These are phyloP conservation scores for Euborellia annulipes DNA, from an alignment of 1,140 invertebrate species.

Conservation along the genomic window DNA sequence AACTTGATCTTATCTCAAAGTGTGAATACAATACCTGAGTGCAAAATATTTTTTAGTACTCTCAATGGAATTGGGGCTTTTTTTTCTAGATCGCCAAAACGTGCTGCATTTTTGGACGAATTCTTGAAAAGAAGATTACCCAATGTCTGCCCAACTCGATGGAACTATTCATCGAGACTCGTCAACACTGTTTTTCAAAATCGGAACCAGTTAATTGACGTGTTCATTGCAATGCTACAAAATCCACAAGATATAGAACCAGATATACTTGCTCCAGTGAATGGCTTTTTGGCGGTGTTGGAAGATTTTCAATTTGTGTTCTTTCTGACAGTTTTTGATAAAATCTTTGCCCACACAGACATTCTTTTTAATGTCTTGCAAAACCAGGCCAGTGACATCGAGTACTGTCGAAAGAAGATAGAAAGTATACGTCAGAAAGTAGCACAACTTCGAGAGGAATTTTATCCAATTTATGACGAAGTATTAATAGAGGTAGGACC, in stretches of 20 bases:
- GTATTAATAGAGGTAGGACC: not conserved
- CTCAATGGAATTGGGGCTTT: slow-evolving; percentile 8
- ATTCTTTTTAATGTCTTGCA: slow-evolving; percentile 8
- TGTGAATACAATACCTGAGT: not conserved
- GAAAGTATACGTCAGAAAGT: not conserved
- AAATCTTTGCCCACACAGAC: slow-evolving; percentile 8
- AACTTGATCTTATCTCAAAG: slow-evolving; percentile 8
- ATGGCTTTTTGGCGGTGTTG: not conserved
- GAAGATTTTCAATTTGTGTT: slow-evolving; percentile 4
- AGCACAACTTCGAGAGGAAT: not conserved
- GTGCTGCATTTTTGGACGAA: not conserved
- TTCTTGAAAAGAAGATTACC: not conserved
- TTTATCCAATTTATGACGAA: not conserved
- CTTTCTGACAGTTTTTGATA: slow-evolving; percentile 3
- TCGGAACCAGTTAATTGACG: not conserved
- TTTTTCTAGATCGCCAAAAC: slow-evolving; percentile 10
- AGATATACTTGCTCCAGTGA: not conserved
- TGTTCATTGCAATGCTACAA: not conserved
- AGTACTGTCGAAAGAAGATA: not conserved
- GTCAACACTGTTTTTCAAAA: not conserved
- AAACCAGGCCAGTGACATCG: not conserved
- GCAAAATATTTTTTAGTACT: slow-evolving; percentile 8
- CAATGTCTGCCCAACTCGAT: not conserved
- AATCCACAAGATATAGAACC: not conserved
- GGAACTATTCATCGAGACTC: not conserved